Conservation (phyloP, 2,888 invertebrate genomes). For the Leucophenga maculata region DNA sequence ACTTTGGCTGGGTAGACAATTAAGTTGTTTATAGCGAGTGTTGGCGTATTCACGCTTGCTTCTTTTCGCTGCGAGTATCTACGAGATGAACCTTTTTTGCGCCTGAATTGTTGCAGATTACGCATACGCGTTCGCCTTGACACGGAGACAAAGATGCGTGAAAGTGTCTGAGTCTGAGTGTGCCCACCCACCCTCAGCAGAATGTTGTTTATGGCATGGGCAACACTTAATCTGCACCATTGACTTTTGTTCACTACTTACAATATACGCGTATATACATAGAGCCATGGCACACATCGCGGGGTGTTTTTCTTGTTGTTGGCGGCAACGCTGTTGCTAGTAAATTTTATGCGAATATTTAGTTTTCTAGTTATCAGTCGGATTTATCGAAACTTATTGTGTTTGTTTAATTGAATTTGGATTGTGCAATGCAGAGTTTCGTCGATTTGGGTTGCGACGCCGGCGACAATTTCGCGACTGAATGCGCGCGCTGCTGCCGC, state of each 20-base stretch:
- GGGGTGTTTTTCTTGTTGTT: slow-evolving; percentile 1
- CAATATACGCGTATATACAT: neutral
- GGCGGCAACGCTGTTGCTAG: slow-evolving; percentile 35
- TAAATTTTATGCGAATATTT: slow-evolving; percentile 64
- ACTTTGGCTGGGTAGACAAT: slow-evolving; percentile 51
- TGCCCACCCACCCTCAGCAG: neutral
- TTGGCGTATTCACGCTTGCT: slow-evolving; percentile 41
- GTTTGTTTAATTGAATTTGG: slow-evolving; percentile 72
- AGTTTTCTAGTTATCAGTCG: slow-evolving; percentile 67
- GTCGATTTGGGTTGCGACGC: slow-evolving; percentile 32
- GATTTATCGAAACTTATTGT: slow-evolving; percentile 71
- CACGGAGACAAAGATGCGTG: slow-evolving; percentile 15
- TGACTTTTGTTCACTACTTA: slow-evolving; percentile 59
- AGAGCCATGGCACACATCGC: neutral
- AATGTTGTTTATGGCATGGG: slow-evolving; percentile 41
- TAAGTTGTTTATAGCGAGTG: slow-evolving; percentile 56
- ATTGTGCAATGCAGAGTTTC: slow-evolving; percentile 47
- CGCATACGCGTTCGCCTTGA: slow-evolving; percentile 49
- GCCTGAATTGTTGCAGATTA: slow-evolving; percentile 65
- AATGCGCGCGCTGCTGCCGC: slow-evolving; percentile 43
- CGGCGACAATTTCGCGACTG: slow-evolving; percentile 60
- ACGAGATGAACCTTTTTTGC: slow-evolving; percentile 35
- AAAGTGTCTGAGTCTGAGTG: slow-evolving; percentile 17
- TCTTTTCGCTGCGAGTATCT: slow-evolving; percentile 24
- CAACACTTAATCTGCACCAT: slow-evolving; percentile 67